Evolutionary conservation across 2,113 vertebrate species (phyloP).

Genomic region (Gobiocypris rarus): DNA sequence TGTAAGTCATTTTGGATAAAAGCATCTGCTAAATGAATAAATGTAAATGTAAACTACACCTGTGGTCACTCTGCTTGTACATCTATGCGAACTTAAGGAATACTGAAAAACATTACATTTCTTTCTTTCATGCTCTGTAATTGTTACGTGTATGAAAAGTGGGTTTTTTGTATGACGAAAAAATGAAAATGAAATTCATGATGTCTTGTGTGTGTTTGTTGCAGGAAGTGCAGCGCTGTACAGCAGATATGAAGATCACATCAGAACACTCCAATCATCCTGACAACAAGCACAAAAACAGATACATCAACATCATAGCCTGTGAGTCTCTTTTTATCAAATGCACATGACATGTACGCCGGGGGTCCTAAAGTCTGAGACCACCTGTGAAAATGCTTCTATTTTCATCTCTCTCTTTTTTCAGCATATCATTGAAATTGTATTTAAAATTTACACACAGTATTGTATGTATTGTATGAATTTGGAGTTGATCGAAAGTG

Average conservation of each 20-base stretch:
- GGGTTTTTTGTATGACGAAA: not conserved
- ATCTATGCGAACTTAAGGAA: too few relatives aligned
- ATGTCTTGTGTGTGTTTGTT: conserved; percentile 35
- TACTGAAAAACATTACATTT: too few relatives aligned
- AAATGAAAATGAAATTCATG: not conserved
- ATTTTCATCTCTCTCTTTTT: too few relatives aligned
- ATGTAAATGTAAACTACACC: too few relatives aligned
- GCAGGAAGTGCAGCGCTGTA: conserved; percentile 90
- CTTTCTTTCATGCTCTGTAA: not conserved
- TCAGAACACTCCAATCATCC: conserved; percentile 92
- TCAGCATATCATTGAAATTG: too few relatives aligned
- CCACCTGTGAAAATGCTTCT: not conserved
- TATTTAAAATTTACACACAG: not conserved
- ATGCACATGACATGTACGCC: not conserved
- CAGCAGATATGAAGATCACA: conserved; percentile 90
- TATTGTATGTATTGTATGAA: too few relatives aligned
- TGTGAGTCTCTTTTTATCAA: conserved; percentile 74
- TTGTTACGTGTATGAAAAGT: not conserved
- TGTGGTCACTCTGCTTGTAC: too few relatives aligned
- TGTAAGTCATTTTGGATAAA: too few relatives aligned
- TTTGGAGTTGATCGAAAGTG: not conserved
- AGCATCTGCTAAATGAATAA: too few relatives aligned
- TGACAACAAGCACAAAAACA: conserved; percentile 95
- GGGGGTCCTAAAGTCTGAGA: not conserved
- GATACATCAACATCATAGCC: conserved; percentile 94